phyloP scores from a whole-genome alignment of 92 coral and sea anemone genomes.

The Parazoanthus darwini region DNA sequence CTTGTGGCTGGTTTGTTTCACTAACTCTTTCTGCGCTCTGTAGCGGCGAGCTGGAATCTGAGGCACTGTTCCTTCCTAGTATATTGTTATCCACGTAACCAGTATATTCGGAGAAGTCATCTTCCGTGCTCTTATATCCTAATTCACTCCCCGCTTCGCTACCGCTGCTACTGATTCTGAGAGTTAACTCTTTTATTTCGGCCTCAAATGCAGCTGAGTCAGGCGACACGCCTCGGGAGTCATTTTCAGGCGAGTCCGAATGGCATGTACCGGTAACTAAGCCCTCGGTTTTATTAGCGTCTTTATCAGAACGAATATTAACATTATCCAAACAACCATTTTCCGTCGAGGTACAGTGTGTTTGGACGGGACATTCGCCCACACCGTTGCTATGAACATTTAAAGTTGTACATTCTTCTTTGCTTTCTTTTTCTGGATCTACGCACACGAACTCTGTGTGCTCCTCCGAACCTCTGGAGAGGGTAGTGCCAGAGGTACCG shows the following conservation, averaged over 20 bases:
- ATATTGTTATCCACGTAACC: constrained; percentile 33
- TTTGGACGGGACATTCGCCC: neutral
- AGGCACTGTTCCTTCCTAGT: neutral
- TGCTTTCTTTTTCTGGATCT: neutral
- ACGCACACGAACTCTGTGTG: neutral
- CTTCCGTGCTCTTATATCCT: constrained; percentile 9
- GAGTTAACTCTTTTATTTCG: constrained; percentile 18
- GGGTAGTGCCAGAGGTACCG: neutral
- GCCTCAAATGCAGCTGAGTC: constrained; percentile 38
- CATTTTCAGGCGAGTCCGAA: neutral
- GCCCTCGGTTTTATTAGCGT: neutral
- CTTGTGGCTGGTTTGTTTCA: neutral
- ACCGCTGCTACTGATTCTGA: constrained; percentile 10
- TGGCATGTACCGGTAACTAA: neutral
- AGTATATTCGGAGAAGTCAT: constrained; percentile 29
- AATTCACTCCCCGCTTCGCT: constrained; percentile 39
- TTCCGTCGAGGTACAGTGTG: neutral
- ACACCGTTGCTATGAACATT: neutral
- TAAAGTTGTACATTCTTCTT: neutral
- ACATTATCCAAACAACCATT: neutral
- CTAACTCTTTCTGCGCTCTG: neutral
- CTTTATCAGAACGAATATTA: neutral
- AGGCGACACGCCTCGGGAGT: neutral
- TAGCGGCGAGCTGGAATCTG: constrained; percentile 22
- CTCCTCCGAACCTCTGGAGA: neutral